phyloP scores from a whole-genome alignment of 1,140 invertebrate species.

The Brachionus koreanus region DNA sequence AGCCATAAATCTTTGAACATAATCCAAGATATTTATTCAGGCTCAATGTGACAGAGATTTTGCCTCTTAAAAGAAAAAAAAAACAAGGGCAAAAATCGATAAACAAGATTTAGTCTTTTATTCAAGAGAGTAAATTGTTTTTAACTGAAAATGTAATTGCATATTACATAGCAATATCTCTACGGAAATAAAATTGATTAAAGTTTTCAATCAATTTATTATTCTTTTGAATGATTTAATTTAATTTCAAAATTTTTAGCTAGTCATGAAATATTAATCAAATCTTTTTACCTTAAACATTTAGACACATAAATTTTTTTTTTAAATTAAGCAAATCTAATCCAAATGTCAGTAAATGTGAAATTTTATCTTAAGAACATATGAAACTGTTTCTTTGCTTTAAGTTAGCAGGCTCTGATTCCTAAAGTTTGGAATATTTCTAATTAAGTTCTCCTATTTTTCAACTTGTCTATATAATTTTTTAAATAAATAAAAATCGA shows the following conservation, averaged over 20 bases:
- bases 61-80: neutral
- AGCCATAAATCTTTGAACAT: neutral
- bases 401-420: neutral
- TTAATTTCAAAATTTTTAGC: neutral
- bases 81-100: neutral
- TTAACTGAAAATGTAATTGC: neutral
- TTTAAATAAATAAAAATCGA: neutral
- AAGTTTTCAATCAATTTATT: neutral
- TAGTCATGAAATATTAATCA: too few species aligned
- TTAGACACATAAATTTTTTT: neutral
- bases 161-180: neutral
- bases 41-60: neutral
- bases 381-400: neutral
- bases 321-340: neutral
- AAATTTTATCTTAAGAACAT: neutral
- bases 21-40: neutral
- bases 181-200: neutral
- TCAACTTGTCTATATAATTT: neutral
- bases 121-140: neutral
- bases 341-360: too few species aligned
- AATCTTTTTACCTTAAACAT: neutral
- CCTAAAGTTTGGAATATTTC: neutral
- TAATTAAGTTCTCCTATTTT: neutral
- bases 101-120: neutral
- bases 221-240: neutral